Evolutionary conservation across 1,140 invertebrate genomes (phyloP), one percentile per base, ranked within the genome.

Genomic region (Drosophila willistoni): DNA sequence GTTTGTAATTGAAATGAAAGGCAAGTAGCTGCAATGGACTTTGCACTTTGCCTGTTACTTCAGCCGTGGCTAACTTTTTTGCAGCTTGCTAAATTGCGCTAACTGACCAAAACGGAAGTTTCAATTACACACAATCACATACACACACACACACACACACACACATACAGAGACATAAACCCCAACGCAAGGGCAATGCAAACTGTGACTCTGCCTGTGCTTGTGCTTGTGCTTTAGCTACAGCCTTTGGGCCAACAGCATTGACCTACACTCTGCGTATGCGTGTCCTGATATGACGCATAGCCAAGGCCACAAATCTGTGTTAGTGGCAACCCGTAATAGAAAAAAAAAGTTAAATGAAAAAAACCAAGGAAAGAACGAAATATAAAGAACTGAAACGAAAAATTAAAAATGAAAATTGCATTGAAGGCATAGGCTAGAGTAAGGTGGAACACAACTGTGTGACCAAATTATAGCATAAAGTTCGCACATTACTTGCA

Each of bases 91-190:
- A 89, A 87, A 87, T 87, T 87, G 84, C 84, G 84, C 80, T 84
- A 87, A 89, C 84, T 87, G 84, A 87, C 84, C 84, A 87, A 87
- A 84, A 80, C 84, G 84, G 84, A 89, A 87, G 84, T 87, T 87
- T 87, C 84, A 87, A 87, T 87, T 87, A 89, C 83, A 87, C 72
- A 79, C 72, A 83, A 64, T 63, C 64, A 66, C 63, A 19, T 3
- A 19, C 60, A 44, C 47, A 42, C 36, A 7, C 56, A 61, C 68
- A 67, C 59, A 63, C 66, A 73, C 61, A 51, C 29, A 36, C 41
- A n/a, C n/a, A n/a, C n/a, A n/a, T n/a, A n/a, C n/a, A 55, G 2
- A 41, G 55, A 54, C 13, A 36, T 60, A 64, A 59, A 39, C 55
- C 14, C 44, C 29, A 14, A 44, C 36, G 51, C 56, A 68, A 63